Conservation (phyloP, 2,888 invertebrate species). For the Allophyes oxyacanthae region DNA sequence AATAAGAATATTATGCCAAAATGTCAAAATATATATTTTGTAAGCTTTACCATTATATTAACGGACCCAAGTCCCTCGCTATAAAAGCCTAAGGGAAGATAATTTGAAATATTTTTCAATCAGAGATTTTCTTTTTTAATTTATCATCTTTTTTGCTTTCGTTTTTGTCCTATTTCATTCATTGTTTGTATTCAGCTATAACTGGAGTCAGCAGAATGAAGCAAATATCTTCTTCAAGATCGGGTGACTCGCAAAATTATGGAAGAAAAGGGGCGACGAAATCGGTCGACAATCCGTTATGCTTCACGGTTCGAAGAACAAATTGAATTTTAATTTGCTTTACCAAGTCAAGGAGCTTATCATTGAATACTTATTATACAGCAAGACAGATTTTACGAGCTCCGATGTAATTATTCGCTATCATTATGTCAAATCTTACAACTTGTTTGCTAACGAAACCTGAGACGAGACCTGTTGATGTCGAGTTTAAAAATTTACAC, state of each 20-base stretch:
- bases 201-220: slow-evolving; percentile 72
- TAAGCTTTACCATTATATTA: neutral
- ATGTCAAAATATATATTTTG: too few relatives aligned
- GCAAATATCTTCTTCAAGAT: slow-evolving; percentile 70
- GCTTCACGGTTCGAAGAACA: slow-evolving; percentile 85
- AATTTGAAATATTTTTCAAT: slow-evolving; percentile 20
- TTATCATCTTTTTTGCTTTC: slow-evolving; percentile 50
- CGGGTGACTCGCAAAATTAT: slow-evolving; percentile 81
- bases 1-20: too few relatives aligned
- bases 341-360: slow-evolving; percentile 86
- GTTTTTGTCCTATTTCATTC: slow-evolving; percentile 49
- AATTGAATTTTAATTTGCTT: slow-evolving; percentile 88
- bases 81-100: slow-evolving; percentile 7
- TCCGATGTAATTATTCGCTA: slow-evolving; percentile 72
- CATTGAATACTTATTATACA: slow-evolving; percentile 84
- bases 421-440: slow-evolving; percentile 61
- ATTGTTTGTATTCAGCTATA: slow-evolving; percentile 59
- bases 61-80: neutral
- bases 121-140: slow-evolving; percentile 18
- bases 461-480: slow-evolving; percentile 60
- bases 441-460: slow-evolving; percentile 52
- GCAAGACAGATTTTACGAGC: slow-evolving; percentile 77
- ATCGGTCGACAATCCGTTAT: slow-evolving; percentile 85
- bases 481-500: slow-evolving; percentile 36
- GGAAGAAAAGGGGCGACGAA: slow-evolving; percentile 83